Conservation (phyloP, 2,888 invertebrate species). For the Catocala sponsa region DNA sequence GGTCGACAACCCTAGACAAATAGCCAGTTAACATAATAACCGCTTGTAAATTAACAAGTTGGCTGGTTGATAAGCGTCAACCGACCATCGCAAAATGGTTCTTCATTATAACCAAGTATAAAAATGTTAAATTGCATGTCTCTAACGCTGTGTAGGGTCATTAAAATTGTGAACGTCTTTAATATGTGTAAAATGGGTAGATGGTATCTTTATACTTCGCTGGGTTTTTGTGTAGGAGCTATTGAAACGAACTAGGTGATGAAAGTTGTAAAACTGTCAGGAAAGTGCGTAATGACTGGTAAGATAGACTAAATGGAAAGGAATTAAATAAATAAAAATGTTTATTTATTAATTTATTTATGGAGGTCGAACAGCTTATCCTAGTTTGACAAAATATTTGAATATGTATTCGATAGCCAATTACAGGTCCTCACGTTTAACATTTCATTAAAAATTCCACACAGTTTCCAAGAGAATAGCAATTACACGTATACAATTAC, state of each 20-base stretch:
- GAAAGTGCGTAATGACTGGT: too few species aligned
- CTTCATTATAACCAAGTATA: conserved; percentile 59
- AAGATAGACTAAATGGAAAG: too few species aligned
- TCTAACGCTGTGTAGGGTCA: conserved; percentile 62
- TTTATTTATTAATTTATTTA: too few species aligned
- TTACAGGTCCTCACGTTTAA: too few species aligned
- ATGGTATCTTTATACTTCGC: conserved; percentile 15
- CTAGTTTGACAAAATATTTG: too few species aligned
- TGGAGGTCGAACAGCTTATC: too few species aligned
- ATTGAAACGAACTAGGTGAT: background rate
- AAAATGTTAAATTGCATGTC: conserved; percentile 68
- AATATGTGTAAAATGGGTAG: conserved; percentile 19
- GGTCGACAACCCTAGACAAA: conserved; percentile 32
- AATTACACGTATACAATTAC: too few species aligned
- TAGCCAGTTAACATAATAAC: conserved; percentile 39
- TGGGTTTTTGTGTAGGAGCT: conserved; percentile 4
- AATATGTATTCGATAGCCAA: too few species aligned
- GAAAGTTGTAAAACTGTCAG: background rate
- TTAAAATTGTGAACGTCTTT: conserved; percentile 32
- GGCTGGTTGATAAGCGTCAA: conserved; percentile 60
- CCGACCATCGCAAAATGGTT: conserved; percentile 65
- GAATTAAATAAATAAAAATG: too few species aligned
- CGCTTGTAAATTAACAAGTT: conserved; percentile 56
- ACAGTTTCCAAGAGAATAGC: too few species aligned
- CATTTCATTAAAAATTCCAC: too few species aligned